Evolutionary conservation across 2,797 vertebrate genomes (phyloP).

Genomic region (Euthynnus affinis): DNA sequence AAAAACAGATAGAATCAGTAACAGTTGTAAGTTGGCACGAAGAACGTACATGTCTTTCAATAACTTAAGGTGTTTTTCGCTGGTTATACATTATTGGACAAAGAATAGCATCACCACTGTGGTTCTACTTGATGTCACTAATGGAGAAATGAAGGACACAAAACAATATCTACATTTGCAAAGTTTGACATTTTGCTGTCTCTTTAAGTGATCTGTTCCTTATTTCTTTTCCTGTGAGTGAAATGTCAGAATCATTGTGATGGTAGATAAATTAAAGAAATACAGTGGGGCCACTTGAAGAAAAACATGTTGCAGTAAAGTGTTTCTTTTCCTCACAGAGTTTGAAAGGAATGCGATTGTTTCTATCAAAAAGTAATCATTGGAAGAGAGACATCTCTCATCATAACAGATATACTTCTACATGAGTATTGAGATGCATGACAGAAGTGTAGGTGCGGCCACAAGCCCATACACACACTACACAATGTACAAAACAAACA

Average conservation of each 20-base stretch:
- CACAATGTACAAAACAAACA: constrained; percentile 41
- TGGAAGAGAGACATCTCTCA: constrained; percentile 24
- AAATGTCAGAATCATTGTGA: constrained; percentile 23
- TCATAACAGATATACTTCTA: constrained; percentile 14
- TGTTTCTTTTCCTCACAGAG: constrained; percentile 9
- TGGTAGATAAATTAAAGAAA: constrained; percentile 17
- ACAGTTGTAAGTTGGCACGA: constrained; percentile 73
- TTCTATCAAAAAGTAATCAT: constrained; percentile 21
- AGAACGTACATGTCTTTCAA: constrained; percentile 67
- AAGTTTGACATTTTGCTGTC: constrained; percentile 17
- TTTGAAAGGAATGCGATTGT: constrained; percentile 34
- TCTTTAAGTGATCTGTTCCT: constrained; percentile 6
- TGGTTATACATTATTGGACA: constrained; percentile 58
- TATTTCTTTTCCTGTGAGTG: constrained; percentile 7
- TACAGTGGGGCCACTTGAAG: constrained; percentile 2
- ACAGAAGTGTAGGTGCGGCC: constrained; percentile 22
- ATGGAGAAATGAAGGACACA: constrained; percentile 21
- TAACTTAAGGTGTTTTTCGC: constrained; percentile 75
- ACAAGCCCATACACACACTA: constrained; percentile 15
- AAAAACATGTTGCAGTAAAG: constrained; percentile 5
- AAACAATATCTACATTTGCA: constrained; percentile 36
- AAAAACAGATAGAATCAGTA: constrained; percentile 71
- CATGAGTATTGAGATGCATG: constrained; percentile 29
- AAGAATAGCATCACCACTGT: constrained; percentile 40
- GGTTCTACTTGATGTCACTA: constrained; percentile 35